Evolutionary conservation across 2,888 invertebrate genomes (phyloP).

Genomic region (Nipponacmea schrenckii): DNA sequence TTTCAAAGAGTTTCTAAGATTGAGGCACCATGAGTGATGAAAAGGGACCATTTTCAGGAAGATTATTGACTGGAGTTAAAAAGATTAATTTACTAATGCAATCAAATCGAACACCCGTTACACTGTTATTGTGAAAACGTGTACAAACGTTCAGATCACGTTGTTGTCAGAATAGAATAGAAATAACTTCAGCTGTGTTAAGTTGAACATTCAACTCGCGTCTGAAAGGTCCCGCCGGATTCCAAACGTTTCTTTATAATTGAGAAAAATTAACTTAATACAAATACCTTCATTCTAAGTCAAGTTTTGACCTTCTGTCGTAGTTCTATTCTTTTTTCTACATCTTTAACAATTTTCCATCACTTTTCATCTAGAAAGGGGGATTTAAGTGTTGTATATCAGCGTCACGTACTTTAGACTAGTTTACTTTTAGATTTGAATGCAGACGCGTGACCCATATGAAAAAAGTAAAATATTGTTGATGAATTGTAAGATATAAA

Average conservation of each 20-base stretch:
- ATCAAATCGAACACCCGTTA: slow-evolving; percentile 24
- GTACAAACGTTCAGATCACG: neutral
- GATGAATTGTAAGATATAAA: neutral
- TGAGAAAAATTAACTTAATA: slow-evolving; percentile 4
- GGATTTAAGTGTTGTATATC: neutral
- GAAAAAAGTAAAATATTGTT: neutral
- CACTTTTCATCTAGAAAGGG: too few species aligned
- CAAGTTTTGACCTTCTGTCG: slow-evolving; percentile 8
- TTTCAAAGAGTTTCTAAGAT: neutral
- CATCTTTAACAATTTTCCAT: too few species aligned
- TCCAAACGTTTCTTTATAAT: neutral
- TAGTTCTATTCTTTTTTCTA: neutral
- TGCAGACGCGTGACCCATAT: neutral
- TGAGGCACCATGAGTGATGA: neutral
- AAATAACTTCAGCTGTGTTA: neutral
- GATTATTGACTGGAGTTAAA: slow-evolving; percentile 26
- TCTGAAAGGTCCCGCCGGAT: neutral
- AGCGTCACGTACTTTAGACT: neutral
- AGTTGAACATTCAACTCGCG: slow-evolving; percentile 7
- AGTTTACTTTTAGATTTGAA: neutral
- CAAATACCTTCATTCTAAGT: slow-evolving; percentile 8
- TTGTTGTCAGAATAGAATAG: slow-evolving; percentile 1
- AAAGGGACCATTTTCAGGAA: neutral
- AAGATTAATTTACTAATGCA: slow-evolving; percentile 32
- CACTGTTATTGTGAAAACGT: slow-evolving; percentile 4